Evolutionary conservation across 2,888 invertebrate species (phyloP).

Genomic region (Cordilura impudica): DNA sequence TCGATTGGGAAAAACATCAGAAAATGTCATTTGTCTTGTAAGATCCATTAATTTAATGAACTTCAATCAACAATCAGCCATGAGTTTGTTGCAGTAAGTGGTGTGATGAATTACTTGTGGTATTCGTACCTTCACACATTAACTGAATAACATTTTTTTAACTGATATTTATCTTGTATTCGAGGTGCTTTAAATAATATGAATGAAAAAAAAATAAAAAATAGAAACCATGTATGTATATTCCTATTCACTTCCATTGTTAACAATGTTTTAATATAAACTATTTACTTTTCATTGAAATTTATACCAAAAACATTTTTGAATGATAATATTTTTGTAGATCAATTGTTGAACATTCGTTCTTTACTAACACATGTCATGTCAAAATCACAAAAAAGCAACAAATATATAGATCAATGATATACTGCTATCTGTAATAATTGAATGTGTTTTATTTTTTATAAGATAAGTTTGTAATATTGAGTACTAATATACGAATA

Average conservation of each 20-base stretch:
- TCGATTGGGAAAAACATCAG: background rate
- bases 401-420: conserved; percentile 45
- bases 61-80: background rate
- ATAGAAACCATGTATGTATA: background rate
- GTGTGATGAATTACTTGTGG: too few relatives aligned
- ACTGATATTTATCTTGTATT: too few relatives aligned
- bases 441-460: background rate
- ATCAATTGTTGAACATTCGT: conserved; percentile 6
- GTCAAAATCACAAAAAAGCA: background rate
- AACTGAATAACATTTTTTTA: too few relatives aligned
- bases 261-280: conserved; percentile 21
- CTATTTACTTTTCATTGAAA: conserved; percentile 22
- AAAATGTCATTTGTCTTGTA: background rate
- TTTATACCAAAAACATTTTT: conserved; percentile 36
- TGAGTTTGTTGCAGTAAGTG: background rate
- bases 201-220: background rate
- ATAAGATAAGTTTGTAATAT: too few relatives aligned
- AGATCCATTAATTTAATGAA: background rate
- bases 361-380: conserved; percentile 34
- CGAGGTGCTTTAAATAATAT: background rate
- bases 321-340: conserved; percentile 23
- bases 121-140: too few relatives aligned
- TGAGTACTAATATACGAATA: too few relatives aligned
- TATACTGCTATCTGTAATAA: conserved; percentile 25
- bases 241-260: background rate